Conservation (phyloP, 2,113 vertebrate genomes). For the Castor canadensis region DNA sequence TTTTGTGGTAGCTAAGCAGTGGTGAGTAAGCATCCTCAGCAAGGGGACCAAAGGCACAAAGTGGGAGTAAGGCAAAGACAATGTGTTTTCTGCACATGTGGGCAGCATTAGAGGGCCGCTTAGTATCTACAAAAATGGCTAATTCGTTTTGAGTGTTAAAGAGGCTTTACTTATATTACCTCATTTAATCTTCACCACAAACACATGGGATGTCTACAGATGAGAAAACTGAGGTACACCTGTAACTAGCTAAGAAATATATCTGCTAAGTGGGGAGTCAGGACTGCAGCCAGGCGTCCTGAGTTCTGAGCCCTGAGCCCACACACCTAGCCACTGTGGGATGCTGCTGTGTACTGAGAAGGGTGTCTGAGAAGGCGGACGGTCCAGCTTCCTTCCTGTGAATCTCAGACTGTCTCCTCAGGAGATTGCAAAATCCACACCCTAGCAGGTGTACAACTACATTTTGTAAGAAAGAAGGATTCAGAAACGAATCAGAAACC, state of each 20-base stretch:
- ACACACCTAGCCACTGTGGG: rapidly evolving
- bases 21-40: background rate
- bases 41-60: background rate
- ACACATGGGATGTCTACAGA: background rate
- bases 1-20: background rate
- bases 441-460: background rate
- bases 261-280: background rate
- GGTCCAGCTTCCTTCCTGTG: background rate
- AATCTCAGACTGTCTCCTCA: background rate
- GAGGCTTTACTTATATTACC: background rate
- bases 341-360: background rate
- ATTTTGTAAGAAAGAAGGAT: constrained; percentile 33
- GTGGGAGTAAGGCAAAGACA: background rate
- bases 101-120: background rate
- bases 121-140: background rate
- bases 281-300: background rate
- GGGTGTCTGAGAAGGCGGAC: background rate
- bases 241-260: background rate
- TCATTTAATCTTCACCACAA: background rate
- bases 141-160: background rate
- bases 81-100: background rate
- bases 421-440: background rate
- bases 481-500: background rate
- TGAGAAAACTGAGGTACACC: background rate
- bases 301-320: too few relatives aligned